A percentile compares a stretch with the other conserved stretches of the same genome.
Evolutionary conservation across 2,797 vertebrate species (phyloP).

Genomic region (Mormyrus proboscirostris): DNA sequence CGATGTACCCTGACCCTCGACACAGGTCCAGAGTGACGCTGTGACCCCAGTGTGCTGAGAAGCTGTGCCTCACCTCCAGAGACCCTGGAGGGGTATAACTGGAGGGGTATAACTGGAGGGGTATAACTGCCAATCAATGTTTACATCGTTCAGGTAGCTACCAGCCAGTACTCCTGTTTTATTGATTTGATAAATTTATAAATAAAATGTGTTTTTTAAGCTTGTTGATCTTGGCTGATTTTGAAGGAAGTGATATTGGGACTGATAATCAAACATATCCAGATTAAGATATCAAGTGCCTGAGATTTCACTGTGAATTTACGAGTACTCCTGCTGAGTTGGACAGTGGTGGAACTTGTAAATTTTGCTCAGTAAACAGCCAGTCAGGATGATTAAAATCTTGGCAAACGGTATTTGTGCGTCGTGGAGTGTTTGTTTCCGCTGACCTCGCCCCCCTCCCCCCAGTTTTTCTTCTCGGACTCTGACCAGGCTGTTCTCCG

Average conservation of each 20-base stretch:
- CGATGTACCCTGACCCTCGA: neutral
- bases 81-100: neutral
- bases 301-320: constrained; percentile 49
- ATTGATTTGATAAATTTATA: neutral
- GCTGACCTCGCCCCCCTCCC: neutral
- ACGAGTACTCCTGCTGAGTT: constrained; percentile 25
- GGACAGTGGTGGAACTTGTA: neutral
- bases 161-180: neutral
- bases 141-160: neutral
- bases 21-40: neutral
- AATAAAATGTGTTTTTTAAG: neutral
- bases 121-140: constrained; percentile 10
- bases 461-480: neutral
- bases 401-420: neutral
- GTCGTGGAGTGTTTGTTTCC: neutral
- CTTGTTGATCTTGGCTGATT: constrained; percentile 2
- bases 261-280: neutral
- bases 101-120: neutral
- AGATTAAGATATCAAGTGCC: constrained; percentile 25
- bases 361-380: neutral
- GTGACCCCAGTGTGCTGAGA: neutral
- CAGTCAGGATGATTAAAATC: constrained; percentile 8
- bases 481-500: neutral
- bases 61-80: neutral
- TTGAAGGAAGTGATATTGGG: neutral